phyloP scores from a whole-genome alignment of 2,797 vertebrate genomes.

The Mionectes olivaceus region DNA sequence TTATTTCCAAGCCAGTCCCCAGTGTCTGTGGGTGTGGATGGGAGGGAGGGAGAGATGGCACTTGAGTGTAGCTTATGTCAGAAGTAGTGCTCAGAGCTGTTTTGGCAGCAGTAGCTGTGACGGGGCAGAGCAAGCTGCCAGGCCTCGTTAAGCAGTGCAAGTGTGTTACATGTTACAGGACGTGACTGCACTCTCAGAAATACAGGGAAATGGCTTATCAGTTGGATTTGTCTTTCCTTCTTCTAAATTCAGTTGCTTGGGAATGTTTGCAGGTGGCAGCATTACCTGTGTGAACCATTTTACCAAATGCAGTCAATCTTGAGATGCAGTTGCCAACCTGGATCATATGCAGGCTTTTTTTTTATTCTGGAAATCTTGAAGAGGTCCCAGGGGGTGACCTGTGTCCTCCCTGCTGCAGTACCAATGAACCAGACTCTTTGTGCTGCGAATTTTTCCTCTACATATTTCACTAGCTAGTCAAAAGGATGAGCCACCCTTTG shows the following conservation, averaged over 20 bases:
- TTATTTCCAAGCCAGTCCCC: background rate
- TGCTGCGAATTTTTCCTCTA: background rate
- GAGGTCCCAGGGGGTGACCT: background rate
- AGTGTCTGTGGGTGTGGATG: background rate
- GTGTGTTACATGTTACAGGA: background rate
- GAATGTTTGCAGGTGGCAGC: background rate
- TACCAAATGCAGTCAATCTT: background rate
- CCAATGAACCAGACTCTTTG: background rate
- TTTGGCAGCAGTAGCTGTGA: constrained; percentile 25
- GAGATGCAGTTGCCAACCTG: background rate
- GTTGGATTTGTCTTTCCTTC: background rate
- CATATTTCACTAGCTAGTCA: background rate
- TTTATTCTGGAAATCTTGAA: background rate
- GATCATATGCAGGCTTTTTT: background rate
- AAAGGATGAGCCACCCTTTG: background rate
- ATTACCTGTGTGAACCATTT: background rate
- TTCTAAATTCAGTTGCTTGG: background rate
- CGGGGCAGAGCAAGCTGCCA: background rate
- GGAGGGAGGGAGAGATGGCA: background rate
- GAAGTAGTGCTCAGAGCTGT: background rate
- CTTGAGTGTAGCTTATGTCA: background rate
- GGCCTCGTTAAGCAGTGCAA: background rate
- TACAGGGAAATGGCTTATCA: background rate
- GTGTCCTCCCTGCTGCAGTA: background rate
- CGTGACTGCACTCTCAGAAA: fast-evolving